Evolutionary conservation across 2,113 vertebrate genomes (phyloP).

Genomic region (Lanius ludovicianus): DNA sequence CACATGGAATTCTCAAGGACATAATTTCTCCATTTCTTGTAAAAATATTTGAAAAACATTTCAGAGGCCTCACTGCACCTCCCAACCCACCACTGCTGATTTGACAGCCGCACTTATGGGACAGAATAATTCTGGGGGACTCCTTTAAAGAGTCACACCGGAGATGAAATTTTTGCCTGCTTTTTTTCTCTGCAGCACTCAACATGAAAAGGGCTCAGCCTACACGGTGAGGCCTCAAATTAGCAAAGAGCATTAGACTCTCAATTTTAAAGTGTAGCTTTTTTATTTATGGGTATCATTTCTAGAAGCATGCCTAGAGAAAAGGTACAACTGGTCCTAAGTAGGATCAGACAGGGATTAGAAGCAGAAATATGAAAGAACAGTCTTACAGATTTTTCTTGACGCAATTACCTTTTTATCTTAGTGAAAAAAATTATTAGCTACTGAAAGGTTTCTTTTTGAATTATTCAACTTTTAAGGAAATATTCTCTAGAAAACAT

Average conservation of each 20-base stretch:
- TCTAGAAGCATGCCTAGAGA: neutral
- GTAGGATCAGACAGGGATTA: neutral
- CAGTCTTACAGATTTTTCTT: neutral
- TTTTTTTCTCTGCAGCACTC: neutral
- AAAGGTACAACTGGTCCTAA: neutral
- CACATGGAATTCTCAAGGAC: slow-evolving; percentile 16
- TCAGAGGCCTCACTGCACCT: slow-evolving; percentile 1
- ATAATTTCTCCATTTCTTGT: slow-evolving; percentile 6
- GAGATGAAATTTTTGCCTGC: neutral
- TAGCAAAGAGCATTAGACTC: neutral
- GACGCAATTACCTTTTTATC: neutral
- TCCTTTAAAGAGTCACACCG: neutral
- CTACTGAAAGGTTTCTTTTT: neutral
- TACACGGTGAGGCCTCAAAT: neutral
- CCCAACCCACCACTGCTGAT: neutral
- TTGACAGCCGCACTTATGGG: neutral
- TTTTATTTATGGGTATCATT: neutral
- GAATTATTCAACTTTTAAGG: neutral
- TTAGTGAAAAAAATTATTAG: neutral
- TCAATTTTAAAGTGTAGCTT: neutral
- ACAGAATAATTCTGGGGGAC: neutral
- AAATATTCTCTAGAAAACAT: neutral
- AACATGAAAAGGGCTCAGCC: neutral
- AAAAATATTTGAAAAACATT: slow-evolving; percentile 58
- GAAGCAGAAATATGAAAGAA: neutral